Base-by-base conservation (phyloP, 64 coral and sea anemone species). In the Actinia equina region DNA sequence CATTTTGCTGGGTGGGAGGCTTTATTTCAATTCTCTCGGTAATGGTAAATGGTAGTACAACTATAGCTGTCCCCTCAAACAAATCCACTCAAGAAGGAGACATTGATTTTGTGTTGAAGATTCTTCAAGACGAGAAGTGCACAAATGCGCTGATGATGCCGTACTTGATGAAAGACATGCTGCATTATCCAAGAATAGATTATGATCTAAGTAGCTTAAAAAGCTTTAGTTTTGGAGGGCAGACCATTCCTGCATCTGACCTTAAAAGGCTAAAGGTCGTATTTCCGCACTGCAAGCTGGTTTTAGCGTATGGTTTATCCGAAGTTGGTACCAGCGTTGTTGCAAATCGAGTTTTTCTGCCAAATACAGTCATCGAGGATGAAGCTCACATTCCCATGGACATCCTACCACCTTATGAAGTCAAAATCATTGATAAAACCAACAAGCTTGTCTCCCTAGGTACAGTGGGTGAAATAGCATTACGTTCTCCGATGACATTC, bases 371-470 rank as follows among this genome's bases (percentile, higher is more conserved):
- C 22, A 44, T 63, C 6, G 78, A 80, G 18, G 46, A 44, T 20
- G 16, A 52, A 3, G 20, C 30, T 26, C 26, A 59, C 44, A 67
- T 83, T 0, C 19, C 46, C 45, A 79, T 91, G 89, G 74, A 91
- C 0, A 27, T 91, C 15, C 17, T 16, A 12, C 82, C 49, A 23
- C 14, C 60, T 15, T 26, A 22, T 12, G 89, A 91, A 37, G 89
- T 91, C n/a, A 91, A 91, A 58, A 58, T 91, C 8, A 64, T 91
- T 12, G 83, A 91, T 25, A 69, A 84, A 53, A 60, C 71, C 19
- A 80, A 52, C 9, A 59, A 71, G 23, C 43, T 91, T 7, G 26
- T 79, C 42, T 83, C 83, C 4, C 7, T 91, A 9, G 83, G 82
- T 10, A 76, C 59, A 77, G 44, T 80, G 3, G 77, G 88, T 16